Conservation (phyloP, 2,113 vertebrate genomes). For the Semicossyphus pulcher region DNA sequence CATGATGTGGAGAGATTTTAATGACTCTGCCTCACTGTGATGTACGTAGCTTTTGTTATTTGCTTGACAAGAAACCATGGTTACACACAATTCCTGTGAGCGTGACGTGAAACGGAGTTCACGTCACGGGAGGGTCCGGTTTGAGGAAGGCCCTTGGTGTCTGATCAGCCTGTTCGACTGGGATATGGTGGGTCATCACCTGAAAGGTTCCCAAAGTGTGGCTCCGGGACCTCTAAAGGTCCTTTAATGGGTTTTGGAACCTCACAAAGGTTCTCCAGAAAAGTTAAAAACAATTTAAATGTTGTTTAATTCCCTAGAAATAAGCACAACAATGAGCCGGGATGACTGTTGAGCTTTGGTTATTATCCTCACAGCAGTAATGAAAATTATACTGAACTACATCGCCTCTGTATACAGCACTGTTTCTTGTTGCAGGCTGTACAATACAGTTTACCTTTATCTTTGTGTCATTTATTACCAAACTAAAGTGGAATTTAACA, state of each 20-base stretch:
- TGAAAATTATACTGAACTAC: slow-evolving; percentile 21
- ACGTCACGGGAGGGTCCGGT: no score
- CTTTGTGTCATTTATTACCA: not conserved
- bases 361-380: slow-evolving; percentile 23
- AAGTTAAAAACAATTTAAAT: not conserved
- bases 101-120: no score
- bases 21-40: no score
- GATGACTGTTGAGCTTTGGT: slow-evolving; percentile 6
- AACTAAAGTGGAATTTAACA: no score
- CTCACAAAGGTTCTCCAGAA: not conserved
- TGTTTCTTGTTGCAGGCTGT: no score
- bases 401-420: not conserved
- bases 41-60: no score
- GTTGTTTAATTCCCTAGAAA: slow-evolving; percentile 14
- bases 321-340: not conserved
- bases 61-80: no score
- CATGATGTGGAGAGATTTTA: no score
- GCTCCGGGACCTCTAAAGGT: not conserved
- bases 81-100: no score
- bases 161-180: slow-evolving; percentile 50
- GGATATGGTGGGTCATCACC: slow-evolving; percentile 31
- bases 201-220: slow-evolving; percentile 28
- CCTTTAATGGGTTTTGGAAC: not conserved
- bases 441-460: no score
- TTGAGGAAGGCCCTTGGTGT: no score